phyloP scores from a whole-genome alignment of 2,797 vertebrate genomes.

The Limnodromus scolopaceus region DNA sequence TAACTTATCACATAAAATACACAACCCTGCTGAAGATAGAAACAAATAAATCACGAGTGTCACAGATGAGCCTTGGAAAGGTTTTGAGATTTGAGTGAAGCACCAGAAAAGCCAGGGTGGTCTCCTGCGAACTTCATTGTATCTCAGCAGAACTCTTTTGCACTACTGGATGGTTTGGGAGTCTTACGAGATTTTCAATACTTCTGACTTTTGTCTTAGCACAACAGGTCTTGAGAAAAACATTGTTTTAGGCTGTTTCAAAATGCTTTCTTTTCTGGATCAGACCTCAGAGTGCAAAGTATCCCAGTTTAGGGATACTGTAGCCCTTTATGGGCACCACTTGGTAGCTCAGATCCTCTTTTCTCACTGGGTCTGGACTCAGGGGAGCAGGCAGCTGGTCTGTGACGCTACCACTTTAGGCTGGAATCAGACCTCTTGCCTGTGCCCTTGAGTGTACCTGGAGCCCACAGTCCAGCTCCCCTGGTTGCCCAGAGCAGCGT shows the following conservation, averaged over 20 bases:
- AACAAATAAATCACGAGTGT: constrained; percentile 17
- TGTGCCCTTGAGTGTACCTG: background rate
- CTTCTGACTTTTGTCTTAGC: background rate
- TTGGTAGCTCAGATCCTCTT: background rate
- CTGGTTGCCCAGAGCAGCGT: rapidly evolving
- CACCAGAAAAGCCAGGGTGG: background rate
- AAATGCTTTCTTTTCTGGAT: background rate
- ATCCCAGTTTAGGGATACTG: background rate
- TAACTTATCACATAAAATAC: constrained; percentile 30
- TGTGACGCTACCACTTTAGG: background rate
- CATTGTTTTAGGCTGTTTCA: background rate
- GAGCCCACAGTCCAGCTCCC: background rate
- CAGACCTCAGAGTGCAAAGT: background rate
- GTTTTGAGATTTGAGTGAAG: background rate
- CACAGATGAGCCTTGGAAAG: background rate
- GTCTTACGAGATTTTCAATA: background rate
- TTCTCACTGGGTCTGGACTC: background rate
- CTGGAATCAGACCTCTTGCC: background rate
- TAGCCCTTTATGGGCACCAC: background rate
- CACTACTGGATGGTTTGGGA: background rate
- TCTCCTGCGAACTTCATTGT: background rate
- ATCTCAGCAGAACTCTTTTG: background rate
- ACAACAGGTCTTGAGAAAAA: background rate
- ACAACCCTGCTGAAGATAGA: background rate
- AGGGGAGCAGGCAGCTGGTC: background rate